phyloP scores from a whole-genome alignment of 2,888 invertebrate species.

The Brachypalpus laphriformis region DNA sequence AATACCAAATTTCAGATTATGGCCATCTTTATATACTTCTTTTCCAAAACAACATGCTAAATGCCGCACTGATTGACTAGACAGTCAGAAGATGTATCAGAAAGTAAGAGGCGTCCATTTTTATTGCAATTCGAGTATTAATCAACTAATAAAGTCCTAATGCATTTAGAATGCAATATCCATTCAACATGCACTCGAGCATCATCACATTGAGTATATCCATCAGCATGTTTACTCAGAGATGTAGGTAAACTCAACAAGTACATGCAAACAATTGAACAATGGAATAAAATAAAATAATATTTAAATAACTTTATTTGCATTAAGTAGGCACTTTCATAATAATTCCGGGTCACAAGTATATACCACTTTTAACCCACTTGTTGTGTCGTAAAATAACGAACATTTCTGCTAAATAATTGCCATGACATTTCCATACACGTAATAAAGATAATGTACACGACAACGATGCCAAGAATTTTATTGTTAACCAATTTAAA shows the following conservation, averaged over 20 bases:
- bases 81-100: too few species aligned
- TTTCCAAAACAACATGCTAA: too few species aligned
- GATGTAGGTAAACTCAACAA: neutral
- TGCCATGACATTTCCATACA: slow-evolving; percentile 27
- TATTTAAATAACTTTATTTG: slow-evolving; percentile 1
- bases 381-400: slow-evolving; percentile 10
- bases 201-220: too few species aligned
- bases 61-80: too few species aligned
- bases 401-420: slow-evolving; percentile 16
- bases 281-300: neutral
- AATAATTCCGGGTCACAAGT: slow-evolving; percentile 24
- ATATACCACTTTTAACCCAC: slow-evolving; percentile 22
- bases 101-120: too few species aligned
- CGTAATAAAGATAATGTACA: slow-evolving; percentile 26
- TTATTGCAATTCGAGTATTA: too few species aligned
- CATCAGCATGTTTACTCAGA: too few species aligned
- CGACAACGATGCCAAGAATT: slow-evolving; percentile 12
- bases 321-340: slow-evolving; percentile 27
- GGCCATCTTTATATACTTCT: too few species aligned
- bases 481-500: neutral
- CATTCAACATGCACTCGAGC: too few species aligned
- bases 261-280: neutral
- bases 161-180: too few species aligned
- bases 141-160: too few species aligned
- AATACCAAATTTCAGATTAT: too few species aligned